phyloP scores from a whole-genome alignment of 1,140 invertebrate species.

The Chironomus tepperi region DNA sequence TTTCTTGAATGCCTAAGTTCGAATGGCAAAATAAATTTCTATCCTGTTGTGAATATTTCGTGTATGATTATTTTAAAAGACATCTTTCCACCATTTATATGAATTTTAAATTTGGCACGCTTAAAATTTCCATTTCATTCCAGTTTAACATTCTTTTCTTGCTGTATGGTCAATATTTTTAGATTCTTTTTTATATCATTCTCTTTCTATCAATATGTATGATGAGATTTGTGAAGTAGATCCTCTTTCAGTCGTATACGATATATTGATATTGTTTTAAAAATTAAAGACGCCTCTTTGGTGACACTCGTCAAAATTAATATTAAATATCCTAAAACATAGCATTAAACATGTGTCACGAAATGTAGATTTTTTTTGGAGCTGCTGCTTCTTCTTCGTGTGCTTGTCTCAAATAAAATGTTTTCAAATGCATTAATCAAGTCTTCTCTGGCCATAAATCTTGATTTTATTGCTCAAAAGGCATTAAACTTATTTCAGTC shows the following conservation, averaged over 20 bases:
- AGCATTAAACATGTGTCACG: background rate
- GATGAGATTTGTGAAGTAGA: background rate
- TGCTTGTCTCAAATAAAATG: no score
- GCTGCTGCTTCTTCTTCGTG: no score
- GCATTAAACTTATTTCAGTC: conserved; percentile 8
- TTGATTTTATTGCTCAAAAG: background rate
- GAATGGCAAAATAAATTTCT: no score
- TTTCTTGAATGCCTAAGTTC: no score
- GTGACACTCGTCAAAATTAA: background rate
- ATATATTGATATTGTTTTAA: no score
- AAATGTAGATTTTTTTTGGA: no score
- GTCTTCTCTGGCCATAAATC: background rate
- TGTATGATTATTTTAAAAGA: no score
- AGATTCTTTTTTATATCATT: background rate
- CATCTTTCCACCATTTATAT: no score
- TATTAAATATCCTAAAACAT: background rate
- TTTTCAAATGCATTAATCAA: background rate
- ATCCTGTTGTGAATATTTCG: no score
- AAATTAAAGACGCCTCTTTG: background rate
- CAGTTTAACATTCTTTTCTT: background rate
- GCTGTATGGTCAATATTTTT: background rate
- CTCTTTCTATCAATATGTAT: no score
- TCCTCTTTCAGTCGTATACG: background rate
- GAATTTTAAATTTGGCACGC: background rate
- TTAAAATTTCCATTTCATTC: conserved; percentile 4